Conservation (phyloP, 2,113 vertebrate genomes). For the Meriones unguiculatus region DNA sequence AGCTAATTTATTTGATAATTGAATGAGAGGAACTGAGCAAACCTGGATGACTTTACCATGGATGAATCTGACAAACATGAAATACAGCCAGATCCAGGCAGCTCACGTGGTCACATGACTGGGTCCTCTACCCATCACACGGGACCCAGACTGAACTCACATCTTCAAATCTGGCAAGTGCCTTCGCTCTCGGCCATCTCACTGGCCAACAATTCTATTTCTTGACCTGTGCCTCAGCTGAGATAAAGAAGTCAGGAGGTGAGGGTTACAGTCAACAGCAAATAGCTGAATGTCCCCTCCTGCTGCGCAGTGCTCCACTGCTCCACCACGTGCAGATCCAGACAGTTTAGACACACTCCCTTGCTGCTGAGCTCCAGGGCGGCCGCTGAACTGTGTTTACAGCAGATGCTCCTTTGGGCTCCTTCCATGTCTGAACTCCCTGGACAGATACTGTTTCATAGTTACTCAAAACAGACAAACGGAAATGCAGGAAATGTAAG, state of each 20-base stretch:
- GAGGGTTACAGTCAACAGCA: not conserved
- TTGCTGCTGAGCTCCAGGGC: too few species aligned
- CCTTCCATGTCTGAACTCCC: not conserved
- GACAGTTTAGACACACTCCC: not conserved
- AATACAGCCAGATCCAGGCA: too few species aligned
- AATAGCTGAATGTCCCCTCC: not conserved
- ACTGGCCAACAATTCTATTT: not conserved
- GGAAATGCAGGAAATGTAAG: not conserved
- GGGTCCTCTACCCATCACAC: not conserved
- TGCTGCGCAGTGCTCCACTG: not conserved
- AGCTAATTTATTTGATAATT: not conserved
- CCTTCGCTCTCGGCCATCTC: not conserved
- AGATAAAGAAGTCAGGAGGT: not conserved
- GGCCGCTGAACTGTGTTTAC: not conserved
- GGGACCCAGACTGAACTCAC: not conserved
- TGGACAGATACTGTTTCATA: not conserved
- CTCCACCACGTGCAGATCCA: too few species aligned
- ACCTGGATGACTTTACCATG: not conserved
- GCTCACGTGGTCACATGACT: too few species aligned
- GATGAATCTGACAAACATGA: not conserved
- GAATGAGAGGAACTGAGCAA: not conserved
- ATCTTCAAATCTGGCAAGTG: not conserved
- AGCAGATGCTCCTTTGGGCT: not conserved
- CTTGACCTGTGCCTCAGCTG: not conserved
- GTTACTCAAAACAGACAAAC: too few species aligned